Percentiles rank a stretch among this genome's conserved stretches.
phyloP scores from a whole-genome alignment of 1,140 invertebrate species.

The Carposina sasakii region DNA sequence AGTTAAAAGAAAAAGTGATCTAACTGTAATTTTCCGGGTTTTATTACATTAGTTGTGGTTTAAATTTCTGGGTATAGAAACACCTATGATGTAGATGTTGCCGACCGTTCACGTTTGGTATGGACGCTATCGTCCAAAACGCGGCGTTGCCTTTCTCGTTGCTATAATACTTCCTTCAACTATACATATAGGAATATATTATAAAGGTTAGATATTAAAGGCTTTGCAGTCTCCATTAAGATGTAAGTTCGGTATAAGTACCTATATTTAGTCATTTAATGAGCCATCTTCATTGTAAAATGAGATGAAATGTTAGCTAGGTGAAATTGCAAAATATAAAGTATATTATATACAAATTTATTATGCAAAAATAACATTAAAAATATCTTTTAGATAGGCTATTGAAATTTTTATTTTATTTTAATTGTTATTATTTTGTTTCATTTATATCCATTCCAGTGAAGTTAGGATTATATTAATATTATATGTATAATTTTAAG shows the following conservation, averaged over 20 bases:
- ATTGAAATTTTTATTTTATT: conserved; percentile 45
- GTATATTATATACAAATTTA: conserved; percentile 58
- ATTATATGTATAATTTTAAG: conserved; percentile 47
- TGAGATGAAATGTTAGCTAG: conserved; percentile 46
- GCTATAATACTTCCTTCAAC: conserved; percentile 50
- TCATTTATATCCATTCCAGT: conserved; percentile 44
- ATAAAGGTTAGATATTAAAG: conserved; percentile 21
- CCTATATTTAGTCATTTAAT: not conserved
- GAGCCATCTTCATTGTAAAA: conserved; percentile 31
- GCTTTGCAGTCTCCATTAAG: conserved; percentile 35
- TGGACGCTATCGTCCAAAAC: not conserved
- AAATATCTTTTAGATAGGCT: conserved; percentile 60
- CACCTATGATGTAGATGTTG: conserved; percentile 15
- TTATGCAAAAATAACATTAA: conserved; percentile 39
- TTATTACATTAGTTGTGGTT: too few relatives aligned
- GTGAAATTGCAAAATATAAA: conserved; percentile 52
- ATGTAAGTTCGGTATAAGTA: conserved; percentile 21
- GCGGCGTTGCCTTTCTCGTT: conserved; percentile 52
- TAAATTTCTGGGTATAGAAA: too few relatives aligned
- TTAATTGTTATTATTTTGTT: conserved; percentile 18
- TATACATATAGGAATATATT: conserved; percentile 37
- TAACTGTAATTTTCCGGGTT: too few relatives aligned
- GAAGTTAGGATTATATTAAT: conserved; percentile 41
- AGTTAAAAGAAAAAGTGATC: too few relatives aligned
- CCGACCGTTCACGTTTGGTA: conserved; percentile 29